Evolutionary conservation across 2,113 vertebrate species (phyloP).

Genomic region (Sceloporus tristichus): DNA sequence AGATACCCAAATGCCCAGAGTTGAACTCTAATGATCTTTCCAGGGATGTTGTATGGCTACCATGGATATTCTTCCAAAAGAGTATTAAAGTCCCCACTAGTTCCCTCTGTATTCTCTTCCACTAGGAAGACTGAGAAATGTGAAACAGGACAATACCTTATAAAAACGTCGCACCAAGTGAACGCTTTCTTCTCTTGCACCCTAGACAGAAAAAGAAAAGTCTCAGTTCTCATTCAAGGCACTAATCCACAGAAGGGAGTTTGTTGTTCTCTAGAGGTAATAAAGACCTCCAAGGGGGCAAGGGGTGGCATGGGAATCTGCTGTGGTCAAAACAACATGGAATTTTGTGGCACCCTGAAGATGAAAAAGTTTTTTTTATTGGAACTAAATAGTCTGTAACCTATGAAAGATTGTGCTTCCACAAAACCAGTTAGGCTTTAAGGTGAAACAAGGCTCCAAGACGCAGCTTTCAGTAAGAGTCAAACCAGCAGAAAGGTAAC

Average conservation of each 20-base stretch:
- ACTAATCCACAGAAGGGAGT: not conserved
- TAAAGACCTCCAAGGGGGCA: not conserved
- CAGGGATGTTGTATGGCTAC: not conserved
- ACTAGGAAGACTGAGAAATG: not conserved
- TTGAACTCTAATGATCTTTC: not conserved
- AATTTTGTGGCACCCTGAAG: too few species aligned
- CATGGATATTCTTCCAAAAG: not conserved
- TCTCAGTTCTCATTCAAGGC: not conserved
- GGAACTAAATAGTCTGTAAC: too few species aligned
- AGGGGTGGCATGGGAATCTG: too few species aligned
- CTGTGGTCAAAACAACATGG: too few species aligned
- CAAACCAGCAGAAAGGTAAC: not conserved
- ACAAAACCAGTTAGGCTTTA: too few species aligned
- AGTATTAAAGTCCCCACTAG: too few species aligned
- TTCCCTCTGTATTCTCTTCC: not conserved
- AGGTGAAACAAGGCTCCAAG: too few species aligned
- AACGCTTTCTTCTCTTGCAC: conserved; percentile 95
- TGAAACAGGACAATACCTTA: conserved; percentile 79
- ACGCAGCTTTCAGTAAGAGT: too few species aligned
- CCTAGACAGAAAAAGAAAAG: conserved; percentile 75
- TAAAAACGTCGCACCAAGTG: conserved; percentile 93
- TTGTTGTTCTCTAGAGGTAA: not conserved
- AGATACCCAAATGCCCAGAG: not conserved
- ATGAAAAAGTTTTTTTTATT: too few species aligned
- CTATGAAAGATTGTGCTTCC: too few species aligned